A percentile compares a stretch with the other conserved stretches of the same genome.
These are phyloP conservation scores for Adelognathus sp. DNA, from an alignment of 2,888 invertebrate genomes.

Conservation along the genomic window DNA sequence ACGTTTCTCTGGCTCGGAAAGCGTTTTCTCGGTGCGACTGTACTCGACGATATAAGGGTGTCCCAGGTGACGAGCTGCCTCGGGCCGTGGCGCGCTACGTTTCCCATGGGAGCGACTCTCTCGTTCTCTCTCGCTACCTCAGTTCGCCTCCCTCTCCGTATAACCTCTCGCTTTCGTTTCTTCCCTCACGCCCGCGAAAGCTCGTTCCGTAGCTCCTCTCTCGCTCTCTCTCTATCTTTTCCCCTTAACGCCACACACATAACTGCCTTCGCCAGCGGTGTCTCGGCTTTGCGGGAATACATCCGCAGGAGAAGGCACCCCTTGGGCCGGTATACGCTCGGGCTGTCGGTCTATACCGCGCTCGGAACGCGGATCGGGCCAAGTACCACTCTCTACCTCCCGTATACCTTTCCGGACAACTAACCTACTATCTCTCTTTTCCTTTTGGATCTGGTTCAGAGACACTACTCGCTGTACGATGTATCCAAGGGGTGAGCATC, in stretches of 20 bases:
- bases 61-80: conserved; percentile 80
- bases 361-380: conserved; percentile 17
- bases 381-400: conserved; percentile 4
- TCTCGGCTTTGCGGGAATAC: conserved; percentile 23
- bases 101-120: conserved; percentile 75
- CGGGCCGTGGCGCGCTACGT: conserved; percentile 77
- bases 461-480: conserved; percentile 20
- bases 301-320: conserved; percentile 53
- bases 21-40: conserved; percentile 76
- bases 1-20: conserved; percentile 65
- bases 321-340: conserved; percentile 40
- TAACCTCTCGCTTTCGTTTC: conserved; percentile 54
- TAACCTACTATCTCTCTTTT: conserved; percentile 11
- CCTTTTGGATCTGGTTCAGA: conserved; percentile 9
- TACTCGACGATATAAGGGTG: conserved; percentile 79
- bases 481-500: not conserved
- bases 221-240: conserved; percentile 36
- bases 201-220: conserved; percentile 59
- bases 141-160: conserved; percentile 27
- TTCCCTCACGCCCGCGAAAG: conserved; percentile 58
- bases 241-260: conserved; percentile 55
- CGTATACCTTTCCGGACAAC: conserved; percentile 18
- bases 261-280: conserved; percentile 31
- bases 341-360: conserved; percentile 50
- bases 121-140: conserved; percentile 62